Evolutionary conservation across 92 coral and sea anemone species (phyloP), one percentile per base, ranked within the genome.

Genomic region (Palythoa heliodiscus): DNA sequence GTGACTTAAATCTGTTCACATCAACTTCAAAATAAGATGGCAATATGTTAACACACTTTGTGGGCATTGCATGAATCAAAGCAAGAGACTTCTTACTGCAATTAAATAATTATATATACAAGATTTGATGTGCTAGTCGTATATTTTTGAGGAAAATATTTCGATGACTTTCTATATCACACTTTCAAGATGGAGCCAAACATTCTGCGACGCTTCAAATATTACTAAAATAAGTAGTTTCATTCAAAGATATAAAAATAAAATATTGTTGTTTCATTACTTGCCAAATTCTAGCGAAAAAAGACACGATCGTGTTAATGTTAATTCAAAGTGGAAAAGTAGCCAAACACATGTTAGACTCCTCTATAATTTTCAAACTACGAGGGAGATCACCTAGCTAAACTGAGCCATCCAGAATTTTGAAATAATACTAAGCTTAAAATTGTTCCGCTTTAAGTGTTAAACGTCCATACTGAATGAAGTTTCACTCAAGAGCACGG

Each of bases 401-500:
- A 43, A 63, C 19, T 12, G 3, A 63, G 10, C 8, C 40, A 22
- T 69, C 24, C 63, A 13, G 19, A 55, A 54, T 53, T 54, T 72
- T 72, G 17, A 54, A 22, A 15, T 60, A 19, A 54, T 53, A n/a
- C 37, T 9, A 23, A 76, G 11, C n/a, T 0, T 35, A 53, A 53
- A 19, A 76, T 14, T 24, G 47, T 11, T 25, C 63, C 16, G 15
- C 23, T n/a, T n/a, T 52, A 38, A n/a, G 79, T 20, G 15, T 15
- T 48, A 23, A 75, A n/a, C 20, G 35, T 52, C 55, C 54, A 57
- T 35, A 15, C 38, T 2, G n/a, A n/a, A n/a, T 78, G 72, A n/a
- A n/a, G 72, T 10, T 19, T 40, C 83, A 52, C 73, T 43, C 50
- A 43, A 43, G 37, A 68, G 73, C 83, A 50, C 83, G 60, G 38